Evolutionary conservation across 2,113 vertebrate species (phyloP).

Genomic region (Diglossa brunneiventris): DNA sequence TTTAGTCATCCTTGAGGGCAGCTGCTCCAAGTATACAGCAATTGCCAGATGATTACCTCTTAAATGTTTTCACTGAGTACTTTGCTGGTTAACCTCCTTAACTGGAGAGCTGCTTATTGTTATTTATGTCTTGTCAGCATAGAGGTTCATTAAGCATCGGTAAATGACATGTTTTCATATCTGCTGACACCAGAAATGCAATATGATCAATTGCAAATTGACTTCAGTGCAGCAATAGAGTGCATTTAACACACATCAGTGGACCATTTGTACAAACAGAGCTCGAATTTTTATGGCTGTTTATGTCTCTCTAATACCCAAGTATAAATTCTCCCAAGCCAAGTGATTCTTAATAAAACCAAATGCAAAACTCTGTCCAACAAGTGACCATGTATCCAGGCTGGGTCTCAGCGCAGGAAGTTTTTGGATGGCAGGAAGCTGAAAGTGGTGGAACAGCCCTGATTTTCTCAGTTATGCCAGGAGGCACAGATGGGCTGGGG

Average conservation of each 20-base stretch:
- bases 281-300: slow-evolving; percentile 44
- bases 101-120: slow-evolving; percentile 60
- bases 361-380: background rate
- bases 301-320: slow-evolving; percentile 42
- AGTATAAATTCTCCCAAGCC: slow-evolving; percentile 36
- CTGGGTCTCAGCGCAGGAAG: background rate
- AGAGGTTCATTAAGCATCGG: slow-evolving; percentile 55
- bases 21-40: background rate
- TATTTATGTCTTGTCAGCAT: slow-evolving; percentile 45
- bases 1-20: slow-evolving; percentile 21
- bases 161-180: slow-evolving; percentile 41
- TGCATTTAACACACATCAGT: slow-evolving; percentile 59
- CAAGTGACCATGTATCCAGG: rapidly evolving
- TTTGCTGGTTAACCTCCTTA: slow-evolving; percentile 46
- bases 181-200: slow-evolving; percentile 37
- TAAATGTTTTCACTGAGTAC: background rate
- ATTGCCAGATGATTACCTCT: slow-evolving; percentile 52
- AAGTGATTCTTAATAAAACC: background rate
- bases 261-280: slow-evolving; percentile 48
- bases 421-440: background rate
- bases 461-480: background rate
- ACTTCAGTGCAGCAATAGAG: slow-evolving; percentile 39
- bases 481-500: background rate
- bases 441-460: background rate
- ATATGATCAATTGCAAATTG: slow-evolving; percentile 25